Evolutionary conservation across 2,888 invertebrate genomes (phyloP).

Genomic region (Isotomurus palustris): DNA sequence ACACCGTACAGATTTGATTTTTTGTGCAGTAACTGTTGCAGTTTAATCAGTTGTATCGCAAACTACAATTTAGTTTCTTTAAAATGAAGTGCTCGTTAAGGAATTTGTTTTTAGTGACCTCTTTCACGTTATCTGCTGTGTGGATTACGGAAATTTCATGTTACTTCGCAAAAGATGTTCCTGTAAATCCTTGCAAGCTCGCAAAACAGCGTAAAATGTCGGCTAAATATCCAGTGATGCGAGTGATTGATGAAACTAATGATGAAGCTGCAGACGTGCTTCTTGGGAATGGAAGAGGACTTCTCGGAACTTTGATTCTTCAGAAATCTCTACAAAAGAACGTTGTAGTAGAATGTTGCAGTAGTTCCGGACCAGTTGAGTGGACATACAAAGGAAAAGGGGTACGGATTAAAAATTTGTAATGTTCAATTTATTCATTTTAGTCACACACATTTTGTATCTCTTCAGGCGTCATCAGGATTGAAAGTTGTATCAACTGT

Average conservation of each 20-base stretch:
- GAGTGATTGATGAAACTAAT: constrained; percentile 22
- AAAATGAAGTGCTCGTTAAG: too few species aligned
- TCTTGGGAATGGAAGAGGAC: constrained; percentile 18
- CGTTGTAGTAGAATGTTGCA: constrained; percentile 34
- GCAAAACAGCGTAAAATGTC: not conserved
- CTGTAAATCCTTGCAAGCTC: not conserved
- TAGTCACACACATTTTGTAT: not conserved
- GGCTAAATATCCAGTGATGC: constrained; percentile 9
- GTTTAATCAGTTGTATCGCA: too few species aligned
- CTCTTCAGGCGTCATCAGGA: constrained; percentile 24
- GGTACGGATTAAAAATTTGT: constrained; percentile 17
- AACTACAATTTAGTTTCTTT: too few species aligned
- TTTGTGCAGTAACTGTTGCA: too few species aligned
- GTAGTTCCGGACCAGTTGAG: constrained; percentile 17
- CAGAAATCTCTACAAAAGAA: constrained; percentile 19
- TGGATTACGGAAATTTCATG: too few species aligned
- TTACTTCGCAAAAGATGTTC: not conserved
- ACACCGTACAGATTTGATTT: too few species aligned
- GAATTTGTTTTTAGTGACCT: too few species aligned
- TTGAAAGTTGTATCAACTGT: constrained; percentile 29
- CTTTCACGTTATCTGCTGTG: too few species aligned
- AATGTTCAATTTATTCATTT: not conserved
- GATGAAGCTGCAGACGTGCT: constrained; percentile 21
- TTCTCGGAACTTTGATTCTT: too few species aligned
- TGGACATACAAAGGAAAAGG: constrained; percentile 33